These are phyloP conservation scores for Etheostoma nigrum DNA, from an alignment of 2,797 vertebrate species.

Conservation along the genomic window DNA sequence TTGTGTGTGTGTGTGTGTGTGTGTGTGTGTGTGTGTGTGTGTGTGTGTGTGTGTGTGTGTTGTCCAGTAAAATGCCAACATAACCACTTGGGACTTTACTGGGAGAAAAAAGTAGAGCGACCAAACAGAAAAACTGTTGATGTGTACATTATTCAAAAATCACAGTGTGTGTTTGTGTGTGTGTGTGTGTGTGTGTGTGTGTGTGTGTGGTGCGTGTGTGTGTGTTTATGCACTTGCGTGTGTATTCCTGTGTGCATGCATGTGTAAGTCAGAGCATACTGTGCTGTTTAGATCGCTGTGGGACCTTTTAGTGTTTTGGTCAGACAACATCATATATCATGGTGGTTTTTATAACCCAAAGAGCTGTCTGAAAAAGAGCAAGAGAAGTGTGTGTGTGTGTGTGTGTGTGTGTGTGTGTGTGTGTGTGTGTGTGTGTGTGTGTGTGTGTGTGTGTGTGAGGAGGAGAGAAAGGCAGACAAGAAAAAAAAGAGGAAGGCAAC, in stretches of 20 bases:
- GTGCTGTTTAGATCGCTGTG: conserved; percentile 58
- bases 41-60: background rate
- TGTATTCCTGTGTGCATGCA: background rate
- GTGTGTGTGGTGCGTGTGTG: conserved; percentile 11
- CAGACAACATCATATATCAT: conserved; percentile 76
- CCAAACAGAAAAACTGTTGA: conserved; percentile 71
- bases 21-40: conserved; percentile 3
- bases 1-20: background rate
- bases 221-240: conserved; percentile 16
- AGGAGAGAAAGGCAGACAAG: conserved; percentile 1
- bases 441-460: background rate
- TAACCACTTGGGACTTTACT: conserved; percentile 61
- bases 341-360: conserved; percentile 65
- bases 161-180: conserved; percentile 16
- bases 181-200: conserved; percentile 13
- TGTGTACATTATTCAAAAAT: conserved; percentile 68
- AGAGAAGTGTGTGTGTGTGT: background rate
- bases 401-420: too few relatives aligned
- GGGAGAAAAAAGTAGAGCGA: conserved; percentile 49
- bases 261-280: conserved; percentile 1
- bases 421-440: too few relatives aligned
- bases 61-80: conserved; percentile 73
- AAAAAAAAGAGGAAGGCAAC: background rate
- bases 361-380: conserved; percentile 58
- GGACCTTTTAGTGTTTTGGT: conserved; percentile 71